phyloP scores from a whole-genome alignment of 2,888 invertebrate species.

The Silvanus unidentatus region DNA sequence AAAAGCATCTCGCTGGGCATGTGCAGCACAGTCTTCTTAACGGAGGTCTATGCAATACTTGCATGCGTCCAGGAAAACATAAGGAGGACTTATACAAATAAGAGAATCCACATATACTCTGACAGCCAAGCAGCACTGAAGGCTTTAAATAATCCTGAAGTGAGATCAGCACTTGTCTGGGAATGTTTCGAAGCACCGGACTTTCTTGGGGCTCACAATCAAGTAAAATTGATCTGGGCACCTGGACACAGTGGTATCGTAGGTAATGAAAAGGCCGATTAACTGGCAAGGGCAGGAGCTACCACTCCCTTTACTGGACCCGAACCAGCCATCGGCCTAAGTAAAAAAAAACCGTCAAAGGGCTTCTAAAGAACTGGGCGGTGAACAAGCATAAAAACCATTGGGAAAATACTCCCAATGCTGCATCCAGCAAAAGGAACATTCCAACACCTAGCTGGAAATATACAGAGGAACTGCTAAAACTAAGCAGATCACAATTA shows the following conservation, averaged over 20 bases:
- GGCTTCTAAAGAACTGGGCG: too few species aligned
- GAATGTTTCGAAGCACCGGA: not conserved
- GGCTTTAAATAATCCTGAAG: not conserved
- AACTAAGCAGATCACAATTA: too few species aligned
- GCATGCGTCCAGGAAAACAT: not conserved
- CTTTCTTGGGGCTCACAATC: not conserved
- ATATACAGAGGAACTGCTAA: too few species aligned
- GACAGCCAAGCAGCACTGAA: slow-evolving; percentile 1
- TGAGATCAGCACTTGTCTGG: not conserved
- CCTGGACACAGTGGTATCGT: slow-evolving; percentile 1
- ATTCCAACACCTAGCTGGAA: too few species aligned
- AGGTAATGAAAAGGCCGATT: slow-evolving; percentile 2
- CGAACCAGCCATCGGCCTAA: too few species aligned
- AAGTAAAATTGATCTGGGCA: not conserved
- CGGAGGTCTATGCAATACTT: slow-evolving; percentile 1
- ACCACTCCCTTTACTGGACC: too few species aligned
- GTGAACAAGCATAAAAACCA: too few species aligned
- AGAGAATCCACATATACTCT: not conserved
- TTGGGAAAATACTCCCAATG: too few species aligned
- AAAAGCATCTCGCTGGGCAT: not conserved
- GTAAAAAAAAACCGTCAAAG: too few species aligned
- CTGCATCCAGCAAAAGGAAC: too few species aligned
- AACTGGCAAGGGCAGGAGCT: not conserved
- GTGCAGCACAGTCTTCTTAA: not conserved
- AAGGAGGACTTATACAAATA: not conserved